These are phyloP conservation scores for Aspidoscelis tigris DNA, from an alignment of 2,113 vertebrate species.

Conservation along the genomic window DNA sequence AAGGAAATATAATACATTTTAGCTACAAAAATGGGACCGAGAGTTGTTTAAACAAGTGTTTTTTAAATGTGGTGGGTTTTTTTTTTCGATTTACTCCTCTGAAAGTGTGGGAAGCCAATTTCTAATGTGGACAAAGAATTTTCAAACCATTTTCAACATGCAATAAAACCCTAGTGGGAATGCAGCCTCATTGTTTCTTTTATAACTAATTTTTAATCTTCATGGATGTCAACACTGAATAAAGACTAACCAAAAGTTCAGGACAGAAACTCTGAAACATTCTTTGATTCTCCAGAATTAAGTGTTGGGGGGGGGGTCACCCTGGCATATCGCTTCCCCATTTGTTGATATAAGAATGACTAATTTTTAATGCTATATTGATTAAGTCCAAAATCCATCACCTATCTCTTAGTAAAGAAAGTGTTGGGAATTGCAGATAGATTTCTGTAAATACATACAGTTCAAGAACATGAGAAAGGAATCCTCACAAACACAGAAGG, in stretches of 20 bases:
- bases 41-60: too few species aligned
- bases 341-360: neutral
- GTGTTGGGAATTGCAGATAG: neutral
- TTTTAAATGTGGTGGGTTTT: too few species aligned
- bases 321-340: neutral
- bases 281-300: neutral
- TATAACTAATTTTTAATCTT: neutral
- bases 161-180: too few species aligned
- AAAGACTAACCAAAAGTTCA: neutral
- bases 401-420: neutral
- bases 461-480: conserved; percentile 21
- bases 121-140: too few species aligned
- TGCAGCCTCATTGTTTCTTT: too few species aligned
- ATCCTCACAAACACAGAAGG: conserved; percentile 15
- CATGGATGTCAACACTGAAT: neutral
- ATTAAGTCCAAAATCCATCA: conserved; percentile 1
- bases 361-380: neutral
- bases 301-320: neutral
- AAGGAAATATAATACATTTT: too few species aligned
- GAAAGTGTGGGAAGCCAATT: too few species aligned
- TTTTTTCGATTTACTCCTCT: too few species aligned
- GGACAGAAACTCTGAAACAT: neutral
- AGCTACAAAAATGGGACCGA: too few species aligned
- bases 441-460: neutral
- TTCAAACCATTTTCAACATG: too few species aligned